A percentile compares a stretch with the other conserved stretches of the same genome.
Evolutionary conservation across 2,888 invertebrate species (phyloP).

Genomic region (Venusia cambrica): DNA sequence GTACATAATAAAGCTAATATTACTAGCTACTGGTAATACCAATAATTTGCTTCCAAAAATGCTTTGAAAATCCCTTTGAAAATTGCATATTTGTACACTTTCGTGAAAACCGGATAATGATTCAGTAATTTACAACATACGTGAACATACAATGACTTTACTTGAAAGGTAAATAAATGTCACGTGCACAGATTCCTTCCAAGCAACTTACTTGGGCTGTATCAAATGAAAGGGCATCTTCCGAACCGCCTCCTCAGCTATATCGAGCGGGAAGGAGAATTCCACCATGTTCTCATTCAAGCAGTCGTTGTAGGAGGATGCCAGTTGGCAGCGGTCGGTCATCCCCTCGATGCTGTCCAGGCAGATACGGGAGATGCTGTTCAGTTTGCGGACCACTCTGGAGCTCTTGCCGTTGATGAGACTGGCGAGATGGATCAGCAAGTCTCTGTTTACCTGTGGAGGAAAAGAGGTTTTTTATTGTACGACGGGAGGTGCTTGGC

Average conservation of each 20-base stretch:
- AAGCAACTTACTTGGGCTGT: slow-evolving; percentile 64
- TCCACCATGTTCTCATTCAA: slow-evolving; percentile 72
- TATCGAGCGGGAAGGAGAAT: slow-evolving; percentile 67
- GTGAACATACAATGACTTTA: too few species aligned
- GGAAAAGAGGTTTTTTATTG: too few species aligned
- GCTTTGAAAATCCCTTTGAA: too few species aligned
- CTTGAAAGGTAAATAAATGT: too few species aligned
- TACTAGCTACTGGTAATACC: too few species aligned
- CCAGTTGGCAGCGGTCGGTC: slow-evolving; percentile 67
- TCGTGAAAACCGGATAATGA: too few species aligned
- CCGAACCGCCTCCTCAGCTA: slow-evolving; percentile 68
- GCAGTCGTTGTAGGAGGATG: slow-evolving; percentile 72
- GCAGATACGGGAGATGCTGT: slow-evolving; percentile 64
- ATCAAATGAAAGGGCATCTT: slow-evolving; percentile 75
- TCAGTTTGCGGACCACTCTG: slow-evolving; percentile 65
- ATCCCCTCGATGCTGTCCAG: slow-evolving; percentile 69
- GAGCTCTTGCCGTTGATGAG: slow-evolving; percentile 71
- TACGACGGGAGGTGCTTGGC: too few species aligned
- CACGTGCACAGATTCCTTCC: too few species aligned
- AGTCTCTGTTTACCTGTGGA: slow-evolving; percentile 65
- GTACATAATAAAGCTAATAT: too few species aligned
- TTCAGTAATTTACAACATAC: too few species aligned
- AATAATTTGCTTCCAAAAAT: too few species aligned
- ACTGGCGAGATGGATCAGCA: slow-evolving; percentile 63
- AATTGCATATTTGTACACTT: too few species aligned